Evolutionary conservation across 2,113 vertebrate species (phyloP).

Genomic region (Carassius gibelio): DNA sequence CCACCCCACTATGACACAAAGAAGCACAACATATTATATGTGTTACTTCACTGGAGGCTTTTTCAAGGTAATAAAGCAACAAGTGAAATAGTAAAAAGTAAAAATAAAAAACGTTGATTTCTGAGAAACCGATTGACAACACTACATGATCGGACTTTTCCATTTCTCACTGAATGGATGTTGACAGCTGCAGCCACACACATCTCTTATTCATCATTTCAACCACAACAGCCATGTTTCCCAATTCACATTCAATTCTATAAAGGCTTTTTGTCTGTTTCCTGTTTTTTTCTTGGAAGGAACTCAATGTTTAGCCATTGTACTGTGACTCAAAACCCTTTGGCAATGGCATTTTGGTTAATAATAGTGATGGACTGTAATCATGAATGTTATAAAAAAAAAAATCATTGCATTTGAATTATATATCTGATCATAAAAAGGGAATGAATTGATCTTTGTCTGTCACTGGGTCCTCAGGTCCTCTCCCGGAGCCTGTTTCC

Average conservation of each 20-base stretch:
- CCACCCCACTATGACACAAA: background rate
- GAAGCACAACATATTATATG: too few species aligned
- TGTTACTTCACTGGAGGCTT: background rate
- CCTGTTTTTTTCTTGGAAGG: slow-evolving; percentile 7
- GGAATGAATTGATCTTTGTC: background rate
- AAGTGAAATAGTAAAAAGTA: background rate
- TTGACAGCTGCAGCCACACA: slow-evolving; percentile 1
- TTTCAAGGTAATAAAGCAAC: background rate
- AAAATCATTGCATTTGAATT: background rate
- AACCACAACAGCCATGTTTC: background rate
- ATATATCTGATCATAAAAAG: background rate
- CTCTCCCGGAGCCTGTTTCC: slow-evolving; percentile 38
- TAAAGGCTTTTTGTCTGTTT: background rate
- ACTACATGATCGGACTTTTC: background rate
- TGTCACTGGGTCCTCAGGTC: slow-evolving; percentile 24
- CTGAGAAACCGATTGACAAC: background rate
- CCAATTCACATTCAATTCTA: slow-evolving; percentile 7
- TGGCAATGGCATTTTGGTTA: slow-evolving; percentile 13
- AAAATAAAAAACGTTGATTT: background rate
- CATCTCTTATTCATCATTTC: slow-evolving; percentile 28
- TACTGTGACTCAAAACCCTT: background rate
- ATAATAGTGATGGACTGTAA: slow-evolving; percentile 5
- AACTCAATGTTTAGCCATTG: background rate
- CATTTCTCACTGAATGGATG: slow-evolving; percentile 11
- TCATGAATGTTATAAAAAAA: background rate